These are phyloP conservation scores for Entelurus aequoreus DNA, from an alignment of 2,113 vertebrate species.

Conservation along the genomic window DNA sequence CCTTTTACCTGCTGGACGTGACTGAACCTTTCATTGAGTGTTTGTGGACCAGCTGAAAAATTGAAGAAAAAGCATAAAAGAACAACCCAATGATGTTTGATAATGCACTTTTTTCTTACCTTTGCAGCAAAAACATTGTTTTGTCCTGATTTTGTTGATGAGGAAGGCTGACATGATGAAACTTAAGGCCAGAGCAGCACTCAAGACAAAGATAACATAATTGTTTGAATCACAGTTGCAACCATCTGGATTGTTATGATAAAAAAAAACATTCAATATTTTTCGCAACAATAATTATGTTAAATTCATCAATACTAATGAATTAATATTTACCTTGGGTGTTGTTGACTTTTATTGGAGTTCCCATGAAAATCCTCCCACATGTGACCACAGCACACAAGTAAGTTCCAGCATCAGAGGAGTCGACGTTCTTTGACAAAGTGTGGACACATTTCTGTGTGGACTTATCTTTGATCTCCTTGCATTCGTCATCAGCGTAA, in stretches of 20 bases:
- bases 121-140: background rate
- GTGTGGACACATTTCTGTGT: slow-evolving; percentile 13
- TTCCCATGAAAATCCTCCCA: slow-evolving; percentile 15
- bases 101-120: background rate
- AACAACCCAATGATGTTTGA: background rate
- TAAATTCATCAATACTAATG: background rate
- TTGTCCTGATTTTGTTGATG: slow-evolving; percentile 14
- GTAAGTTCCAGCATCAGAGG: slow-evolving; percentile 22
- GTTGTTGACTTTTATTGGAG: slow-evolving; percentile 7
- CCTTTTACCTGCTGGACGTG: background rate
- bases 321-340: slow-evolving; percentile 7
- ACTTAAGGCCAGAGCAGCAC: slow-evolving; percentile 9
- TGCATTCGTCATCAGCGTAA: slow-evolving; percentile 3
- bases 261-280: background rate
- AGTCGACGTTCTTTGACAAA: slow-evolving; percentile 6
- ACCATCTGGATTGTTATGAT: background rate
- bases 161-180: slow-evolving; percentile 9
- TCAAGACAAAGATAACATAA: background rate
- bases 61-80: background rate
- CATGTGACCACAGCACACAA: slow-evolving; percentile 26
- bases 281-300: no score
- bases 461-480: background rate
- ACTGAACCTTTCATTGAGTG: background rate
- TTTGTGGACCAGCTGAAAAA: background rate
- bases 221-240: background rate